Conservation (phyloP, 2,888 invertebrate genomes). For the Liodrosophila aerea region DNA sequence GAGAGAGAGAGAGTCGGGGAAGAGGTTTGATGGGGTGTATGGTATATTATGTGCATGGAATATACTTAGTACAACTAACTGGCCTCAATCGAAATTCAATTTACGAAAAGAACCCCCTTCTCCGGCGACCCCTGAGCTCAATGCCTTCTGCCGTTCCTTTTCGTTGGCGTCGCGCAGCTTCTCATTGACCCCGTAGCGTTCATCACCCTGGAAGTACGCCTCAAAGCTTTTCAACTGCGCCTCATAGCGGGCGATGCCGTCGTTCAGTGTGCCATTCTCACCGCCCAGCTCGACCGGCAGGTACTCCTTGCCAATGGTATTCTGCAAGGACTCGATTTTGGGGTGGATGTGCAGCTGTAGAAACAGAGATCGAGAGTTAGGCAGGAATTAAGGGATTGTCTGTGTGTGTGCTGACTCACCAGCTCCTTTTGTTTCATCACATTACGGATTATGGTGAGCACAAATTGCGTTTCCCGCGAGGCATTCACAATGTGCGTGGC, state of each 20-base stretch:
- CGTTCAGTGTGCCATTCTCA: constrained; percentile 83
- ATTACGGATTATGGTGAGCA: constrained; percentile 70
- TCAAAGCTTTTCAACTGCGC: constrained; percentile 56
- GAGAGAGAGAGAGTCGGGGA: constrained; percentile 19
- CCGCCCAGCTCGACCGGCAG: constrained; percentile 88
- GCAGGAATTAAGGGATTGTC: background rate
- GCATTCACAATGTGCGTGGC: constrained; percentile 78
- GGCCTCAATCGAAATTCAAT: constrained; percentile 69
- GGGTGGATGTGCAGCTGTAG: constrained; percentile 74
- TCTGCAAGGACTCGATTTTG: constrained; percentile 78
- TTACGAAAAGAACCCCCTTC: constrained; percentile 74
- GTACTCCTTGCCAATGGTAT: constrained; percentile 85
- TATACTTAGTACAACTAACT: constrained; percentile 62
- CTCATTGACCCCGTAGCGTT: constrained; percentile 71
- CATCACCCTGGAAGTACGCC: constrained; percentile 76
- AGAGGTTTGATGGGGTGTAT: constrained; percentile 10
- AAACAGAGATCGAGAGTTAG: background rate
- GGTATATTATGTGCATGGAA: constrained; percentile 60
- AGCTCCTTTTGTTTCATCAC: constrained; percentile 79
- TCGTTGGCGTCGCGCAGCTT: constrained; percentile 54
- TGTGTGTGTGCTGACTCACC: constrained; percentile 45
- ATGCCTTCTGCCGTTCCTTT: constrained; percentile 36
- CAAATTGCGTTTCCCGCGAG: constrained; percentile 75
- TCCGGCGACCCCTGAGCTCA: constrained; percentile 22
- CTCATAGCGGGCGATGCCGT: constrained; percentile 63